Base-by-base conservation (phyloP, 2,113 vertebrate genomes). In the Notarius quadriscutis region DNA sequence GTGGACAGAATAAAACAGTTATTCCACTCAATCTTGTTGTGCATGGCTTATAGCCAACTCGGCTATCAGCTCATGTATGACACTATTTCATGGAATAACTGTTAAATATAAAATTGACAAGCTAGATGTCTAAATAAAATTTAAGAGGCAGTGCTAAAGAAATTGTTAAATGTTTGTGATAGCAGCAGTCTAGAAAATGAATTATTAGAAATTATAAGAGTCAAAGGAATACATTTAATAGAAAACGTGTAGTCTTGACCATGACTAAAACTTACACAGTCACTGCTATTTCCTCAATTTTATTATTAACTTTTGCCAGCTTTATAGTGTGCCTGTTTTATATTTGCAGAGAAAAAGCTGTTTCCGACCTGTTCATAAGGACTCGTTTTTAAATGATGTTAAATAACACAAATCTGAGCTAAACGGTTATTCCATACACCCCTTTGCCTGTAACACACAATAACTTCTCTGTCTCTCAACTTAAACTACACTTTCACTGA, bases 91-190 rank as follows among this genome's bases (percentile, higher is more conserved):
- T 30, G 30, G 30, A 30, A 30, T 30, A 30, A 30, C 30, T 30
- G 30, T 30, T 30, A 30, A 30, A 30, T 30, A 30, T 4, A 30
- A 30, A 30, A 57, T 53, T 7, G 22, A 78, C 22, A n/a, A 53
- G 34, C 50, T 22, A 27, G 22, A n/a, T 55, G 50, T 53, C 1
- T 1, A 1, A 30, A 65, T 10, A 18, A 27, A 1, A 18, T 30
- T 34, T 30, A 18, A 17, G 51, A 30, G 1, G 7, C 4, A 57
- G 25, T 27, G 48, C 53, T 77, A 67, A 69, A 90, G 89, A 90
- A 93, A 91, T 88, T 88, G 82, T 90, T 91, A 91, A 92, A 92
- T 87, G 88, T 89, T 89, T 93, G 88, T 91, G 91, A 89, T 89
- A 90, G 80, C 77, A 91, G 90, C 72, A 91, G 88, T 92, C 88